Evolutionary conservation across 2,797 vertebrate species (phyloP), one percentile per base, ranked within the genome.

Genomic region (Hybognathus amarus): DNA sequence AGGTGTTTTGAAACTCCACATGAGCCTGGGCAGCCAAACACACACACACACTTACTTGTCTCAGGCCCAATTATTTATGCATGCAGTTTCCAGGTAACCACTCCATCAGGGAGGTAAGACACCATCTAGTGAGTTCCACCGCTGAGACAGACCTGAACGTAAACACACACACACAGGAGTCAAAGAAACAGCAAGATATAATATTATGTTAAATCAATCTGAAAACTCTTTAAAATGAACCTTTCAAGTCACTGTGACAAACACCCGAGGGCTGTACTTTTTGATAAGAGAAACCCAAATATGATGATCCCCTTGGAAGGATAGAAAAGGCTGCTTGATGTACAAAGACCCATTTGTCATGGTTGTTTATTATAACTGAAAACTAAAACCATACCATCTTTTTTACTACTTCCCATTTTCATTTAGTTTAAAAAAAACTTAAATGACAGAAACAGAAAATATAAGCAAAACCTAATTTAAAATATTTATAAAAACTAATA

Each of bases 71-170:
- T 86, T 74, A 85, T 77, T 86, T 67, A 86, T 86, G 61, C 77
- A 83, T 80, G 70, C 80, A 83, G 77, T 86, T 75, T 86, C 80
- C 82, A 86, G 85, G 85, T 80, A 86, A 83, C 85, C 77, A 40
- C 80, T 86, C 66, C 67, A 74, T 79, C 69, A 75, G 69, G 68
- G 80, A 73, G 75, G 63, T 50, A 30, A 74, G 67, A 78, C 74
- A 64, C 59, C 75, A 66, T 71, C 75, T 69, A 61, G 6, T 11
- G 24, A 76, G 38, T 63, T 56, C 74, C 79, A 81, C 84, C 6
- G 18, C 74, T 71, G 79, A 77, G 71, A 63, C 11, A 7, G 67
- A 71, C 73, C 79, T 61, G 86, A 77, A 87, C 87, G 87, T 79
- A 74, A 67, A 87, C 61, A 85, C 52, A 87, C 54, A 56, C 78